Evolutionary conservation across 2,797 vertebrate species (phyloP).

Genomic region (Catharus ustulatus): DNA sequence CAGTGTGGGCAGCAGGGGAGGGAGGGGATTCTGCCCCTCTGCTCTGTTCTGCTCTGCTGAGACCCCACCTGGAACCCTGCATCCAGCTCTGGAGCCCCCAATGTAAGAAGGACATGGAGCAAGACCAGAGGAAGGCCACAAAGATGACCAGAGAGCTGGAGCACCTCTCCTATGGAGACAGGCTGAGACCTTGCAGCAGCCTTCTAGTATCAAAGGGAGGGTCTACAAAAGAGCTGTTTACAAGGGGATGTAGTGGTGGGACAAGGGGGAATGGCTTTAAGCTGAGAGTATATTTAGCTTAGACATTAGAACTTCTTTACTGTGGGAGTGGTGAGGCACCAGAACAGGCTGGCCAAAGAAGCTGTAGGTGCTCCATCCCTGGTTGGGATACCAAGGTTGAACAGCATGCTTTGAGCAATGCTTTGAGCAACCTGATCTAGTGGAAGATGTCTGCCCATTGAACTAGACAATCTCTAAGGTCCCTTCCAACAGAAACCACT

Average conservation of each 20-base stretch:
- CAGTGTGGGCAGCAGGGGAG: fast-evolving
- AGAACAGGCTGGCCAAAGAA: background rate
- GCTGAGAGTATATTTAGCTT: background rate
- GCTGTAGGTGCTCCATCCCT: background rate
- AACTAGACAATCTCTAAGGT: background rate
- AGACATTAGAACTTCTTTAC: background rate
- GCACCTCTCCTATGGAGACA: background rate
- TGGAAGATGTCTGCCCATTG: background rate
- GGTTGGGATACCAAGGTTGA: background rate
- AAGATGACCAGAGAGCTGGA: background rate
- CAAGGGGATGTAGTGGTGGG: background rate
- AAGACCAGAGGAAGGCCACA: background rate
- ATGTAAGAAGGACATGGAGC: background rate
- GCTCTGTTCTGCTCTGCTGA: background rate
- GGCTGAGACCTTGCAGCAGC: background rate
- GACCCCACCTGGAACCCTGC: fast-evolving
- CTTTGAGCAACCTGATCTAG: background rate
- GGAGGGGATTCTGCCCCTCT: background rate
- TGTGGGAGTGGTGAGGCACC: background rate
- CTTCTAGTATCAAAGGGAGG: background rate
- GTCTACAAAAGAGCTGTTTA: background rate
- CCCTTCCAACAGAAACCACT: background rate
- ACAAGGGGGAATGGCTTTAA: background rate
- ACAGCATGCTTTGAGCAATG: background rate
- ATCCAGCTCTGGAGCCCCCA: background rate